A percentile compares a stretch with the other conserved stretches of the same genome.
Evolutionary conservation across 2,888 invertebrate species (phyloP).

Genomic region (Lypha dubia): DNA sequence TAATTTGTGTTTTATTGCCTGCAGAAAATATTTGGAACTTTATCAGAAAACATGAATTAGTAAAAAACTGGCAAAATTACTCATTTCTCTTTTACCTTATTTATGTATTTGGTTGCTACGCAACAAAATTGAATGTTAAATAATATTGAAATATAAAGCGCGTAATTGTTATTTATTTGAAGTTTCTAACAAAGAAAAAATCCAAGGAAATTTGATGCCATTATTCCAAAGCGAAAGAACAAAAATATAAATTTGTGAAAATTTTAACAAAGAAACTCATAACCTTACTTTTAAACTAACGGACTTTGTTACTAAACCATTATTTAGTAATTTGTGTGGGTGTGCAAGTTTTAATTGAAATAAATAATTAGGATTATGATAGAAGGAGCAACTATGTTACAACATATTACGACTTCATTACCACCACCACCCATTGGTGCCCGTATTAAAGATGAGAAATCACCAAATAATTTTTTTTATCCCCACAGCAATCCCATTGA

Average conservation of each 20-base stretch:
- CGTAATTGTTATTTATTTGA: conserved; percentile 68
- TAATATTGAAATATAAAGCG: conserved; percentile 48
- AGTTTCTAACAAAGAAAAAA: conserved; percentile 69
- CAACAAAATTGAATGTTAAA: conserved; percentile 44
- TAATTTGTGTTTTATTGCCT: background rate
- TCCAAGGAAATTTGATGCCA: conserved; percentile 55
- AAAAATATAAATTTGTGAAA: background rate
- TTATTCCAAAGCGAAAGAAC: background rate
- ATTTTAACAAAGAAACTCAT: conserved; percentile 12
- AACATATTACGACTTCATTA: conserved; percentile 75
- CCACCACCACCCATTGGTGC: conserved; percentile 72
- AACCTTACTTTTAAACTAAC: conserved; percentile 56
- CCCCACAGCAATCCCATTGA: conserved; percentile 85
- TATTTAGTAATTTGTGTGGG: background rate
- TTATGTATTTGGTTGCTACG: conserved; percentile 55
- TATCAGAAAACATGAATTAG: background rate
- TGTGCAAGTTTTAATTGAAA: background rate
- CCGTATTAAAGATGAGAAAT: conserved; percentile 74
- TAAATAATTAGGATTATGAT: conserved; percentile 73
- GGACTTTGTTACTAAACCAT: conserved; percentile 3
- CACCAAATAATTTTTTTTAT: conserved; percentile 79
- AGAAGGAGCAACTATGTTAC: conserved; percentile 80
- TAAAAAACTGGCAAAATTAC: conserved; percentile 1
- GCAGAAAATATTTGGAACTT: background rate
- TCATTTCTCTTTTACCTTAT: conserved; percentile 1